Base-by-base conservation (phyloP, 1,140 invertebrate genomes). In the Galleria mellonella region DNA sequence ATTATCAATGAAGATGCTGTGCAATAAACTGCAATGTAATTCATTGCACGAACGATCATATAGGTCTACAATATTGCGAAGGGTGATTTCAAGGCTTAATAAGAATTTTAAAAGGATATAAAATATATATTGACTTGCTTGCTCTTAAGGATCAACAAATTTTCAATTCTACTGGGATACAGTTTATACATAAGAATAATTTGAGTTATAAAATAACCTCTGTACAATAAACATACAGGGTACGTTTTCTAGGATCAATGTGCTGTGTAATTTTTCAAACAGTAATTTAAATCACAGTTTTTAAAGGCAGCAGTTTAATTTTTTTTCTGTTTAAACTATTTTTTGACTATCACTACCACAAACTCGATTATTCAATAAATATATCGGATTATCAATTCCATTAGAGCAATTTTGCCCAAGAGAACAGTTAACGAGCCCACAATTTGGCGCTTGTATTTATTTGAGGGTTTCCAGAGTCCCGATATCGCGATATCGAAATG, bases 1-100 rank as follows among this genome's bases (percentile, higher is more conserved):
- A 44, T 44, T 37, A 44, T 44, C 42, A 44, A 44, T 44, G 42
- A 44, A 44, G 32, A 30, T 36, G 27, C 17, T 3, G 2, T 30
- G 35, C 33, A 37, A 37, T 37, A 9, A 4, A 17, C 32, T 14
- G 4, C 9, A 14, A 42, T 49, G 38, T 9, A 30, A 50, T 44
- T 36, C 42, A 37, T 23, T 29, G n/a, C 42, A 44, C 42, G 42
- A 30, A 10, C 11, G 10, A 12, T 36, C n/a, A 15, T n/a, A 37
- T n/a, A 13, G 35, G 35, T 17, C 35, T 9, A 7, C 13, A 14
- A 1, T 37, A 15, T 37, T 13, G 6, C 17, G 6, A 23, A 23
- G 17, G 17, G 17, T 3, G 2, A 23, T 6, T 2, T 23, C 17
- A 23, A 23, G 17, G 17, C 6, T 23, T 23, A 23, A 23, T 23